phyloP scores from a whole-genome alignment of 2,888 invertebrate genomes.

The Rhimphoctona megacephalus region DNA sequence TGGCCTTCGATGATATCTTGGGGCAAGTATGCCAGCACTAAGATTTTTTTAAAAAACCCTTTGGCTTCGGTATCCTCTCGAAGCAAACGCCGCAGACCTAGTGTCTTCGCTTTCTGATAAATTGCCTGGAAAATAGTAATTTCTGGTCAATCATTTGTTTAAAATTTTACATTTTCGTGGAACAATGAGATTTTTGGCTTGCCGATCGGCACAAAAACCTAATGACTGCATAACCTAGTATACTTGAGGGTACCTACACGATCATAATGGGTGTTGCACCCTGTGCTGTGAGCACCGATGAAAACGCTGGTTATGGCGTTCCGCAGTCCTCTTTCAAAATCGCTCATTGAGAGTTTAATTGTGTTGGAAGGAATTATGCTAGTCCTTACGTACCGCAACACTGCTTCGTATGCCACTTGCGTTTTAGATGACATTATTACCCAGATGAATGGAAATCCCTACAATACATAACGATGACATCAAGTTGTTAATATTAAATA shows the following conservation, averaged over 20 bases:
- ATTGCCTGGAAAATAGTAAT: constrained; percentile 9
- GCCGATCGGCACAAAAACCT: not conserved
- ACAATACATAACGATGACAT: not conserved
- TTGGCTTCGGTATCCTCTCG: not conserved
- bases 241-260: constrained; percentile 2
- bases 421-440: constrained; percentile 13
- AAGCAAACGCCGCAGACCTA: not conserved
- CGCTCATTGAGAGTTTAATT: constrained; percentile 28
- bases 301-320: constrained; percentile 29
- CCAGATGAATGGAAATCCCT: constrained; percentile 26
- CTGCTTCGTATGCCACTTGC: constrained; percentile 12
- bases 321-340: constrained; percentile 41
- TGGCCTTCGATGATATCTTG: constrained; percentile 1
- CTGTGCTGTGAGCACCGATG: constrained; percentile 14
- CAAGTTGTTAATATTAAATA: constrained; percentile 6
- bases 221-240: not conserved
- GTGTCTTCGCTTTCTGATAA: not conserved
- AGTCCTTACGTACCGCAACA: not conserved
- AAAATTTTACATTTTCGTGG: not conserved
- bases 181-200: not conserved
- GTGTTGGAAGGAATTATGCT: constrained; percentile 6
- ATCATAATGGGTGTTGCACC: constrained; percentile 42
- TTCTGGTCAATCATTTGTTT: not conserved
- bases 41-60: not conserved
- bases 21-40: constrained; percentile 29